Percentiles rank a stretch among this genome's conserved stretches.
Evolutionary conservation across 2,797 vertebrate genomes (phyloP).

Genomic region (Dryobates pubescens): DNA sequence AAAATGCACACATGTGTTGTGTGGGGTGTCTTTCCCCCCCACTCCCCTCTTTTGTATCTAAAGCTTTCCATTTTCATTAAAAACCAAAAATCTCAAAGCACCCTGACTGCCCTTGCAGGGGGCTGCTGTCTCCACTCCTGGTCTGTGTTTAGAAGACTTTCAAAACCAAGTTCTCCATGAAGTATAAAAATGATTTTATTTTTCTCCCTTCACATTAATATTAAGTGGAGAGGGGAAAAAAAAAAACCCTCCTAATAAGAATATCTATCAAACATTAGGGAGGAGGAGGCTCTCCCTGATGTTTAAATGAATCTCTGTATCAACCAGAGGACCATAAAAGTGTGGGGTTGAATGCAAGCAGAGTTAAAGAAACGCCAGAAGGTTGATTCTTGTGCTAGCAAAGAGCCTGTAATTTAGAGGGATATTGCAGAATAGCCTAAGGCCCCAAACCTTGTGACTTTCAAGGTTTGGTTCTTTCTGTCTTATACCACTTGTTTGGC

Average conservation of each 20-base stretch:
- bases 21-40: too few species aligned
- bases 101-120: background rate
- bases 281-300: background rate
- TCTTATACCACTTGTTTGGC: constrained; percentile 15
- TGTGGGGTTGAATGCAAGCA: background rate
- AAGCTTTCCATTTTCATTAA: background rate
- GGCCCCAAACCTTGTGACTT: constrained; percentile 57
- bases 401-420: constrained; percentile 63
- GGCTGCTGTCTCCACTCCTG: background rate
- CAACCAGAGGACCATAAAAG: background rate
- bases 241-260: background rate
- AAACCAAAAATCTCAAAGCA: background rate
- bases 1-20: background rate
- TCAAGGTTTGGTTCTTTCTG: constrained; percentile 54
- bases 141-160: background rate
- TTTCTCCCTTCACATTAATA: background rate
- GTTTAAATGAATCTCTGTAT: background rate
- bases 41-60: too few species aligned
- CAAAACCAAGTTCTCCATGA: background rate
- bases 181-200: background rate
- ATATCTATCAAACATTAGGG: background rate
- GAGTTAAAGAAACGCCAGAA: constrained; percentile 48
- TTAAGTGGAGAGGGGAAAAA: background rate
- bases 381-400: constrained; percentile 48
- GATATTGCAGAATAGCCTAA: constrained; percentile 67